Conservation (phyloP, 2,888 invertebrate genomes). For the Drosophila anceps region DNA sequence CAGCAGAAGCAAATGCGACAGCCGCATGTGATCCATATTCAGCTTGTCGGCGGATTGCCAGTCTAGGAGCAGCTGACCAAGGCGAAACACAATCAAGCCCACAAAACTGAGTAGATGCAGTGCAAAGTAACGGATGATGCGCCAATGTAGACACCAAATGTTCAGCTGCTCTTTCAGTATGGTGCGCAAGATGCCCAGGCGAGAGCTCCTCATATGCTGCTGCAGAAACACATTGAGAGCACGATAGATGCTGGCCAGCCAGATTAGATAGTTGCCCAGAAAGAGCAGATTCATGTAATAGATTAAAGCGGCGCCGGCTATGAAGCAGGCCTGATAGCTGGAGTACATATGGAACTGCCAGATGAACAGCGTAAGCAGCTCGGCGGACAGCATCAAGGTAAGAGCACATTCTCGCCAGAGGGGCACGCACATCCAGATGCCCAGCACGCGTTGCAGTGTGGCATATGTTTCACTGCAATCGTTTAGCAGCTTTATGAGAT, state of each 20-base stretch:
- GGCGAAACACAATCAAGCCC: conserved; percentile 13
- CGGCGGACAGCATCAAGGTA: conserved; percentile 38
- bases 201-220: conserved; percentile 43
- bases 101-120: conserved; percentile 54
- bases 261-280: conserved; percentile 58
- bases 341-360: conserved; percentile 62
- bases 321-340: conserved; percentile 52
- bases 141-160: conserved; percentile 37
- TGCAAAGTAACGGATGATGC: conserved; percentile 47
- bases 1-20: conserved; percentile 36
- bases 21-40: conserved; percentile 32
- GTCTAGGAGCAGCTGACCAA: background rate
- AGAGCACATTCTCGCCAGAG: conserved; percentile 43
- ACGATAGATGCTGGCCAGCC: conserved; percentile 60
- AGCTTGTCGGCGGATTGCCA: background rate
- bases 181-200: conserved; percentile 26
- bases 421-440: conserved; percentile 54
- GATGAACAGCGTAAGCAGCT: conserved; percentile 36
- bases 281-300: conserved; percentile 56
- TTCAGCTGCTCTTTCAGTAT: conserved; percentile 39
- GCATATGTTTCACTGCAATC: conserved; percentile 33
- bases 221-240: conserved; percentile 49
- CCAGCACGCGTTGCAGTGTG: conserved; percentile 35
- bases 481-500: conserved; percentile 50
- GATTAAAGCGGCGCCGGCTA: conserved; percentile 39